phyloP scores from a whole-genome alignment of 1,140 invertebrate species.

The Tetragnatha versicolor region DNA sequence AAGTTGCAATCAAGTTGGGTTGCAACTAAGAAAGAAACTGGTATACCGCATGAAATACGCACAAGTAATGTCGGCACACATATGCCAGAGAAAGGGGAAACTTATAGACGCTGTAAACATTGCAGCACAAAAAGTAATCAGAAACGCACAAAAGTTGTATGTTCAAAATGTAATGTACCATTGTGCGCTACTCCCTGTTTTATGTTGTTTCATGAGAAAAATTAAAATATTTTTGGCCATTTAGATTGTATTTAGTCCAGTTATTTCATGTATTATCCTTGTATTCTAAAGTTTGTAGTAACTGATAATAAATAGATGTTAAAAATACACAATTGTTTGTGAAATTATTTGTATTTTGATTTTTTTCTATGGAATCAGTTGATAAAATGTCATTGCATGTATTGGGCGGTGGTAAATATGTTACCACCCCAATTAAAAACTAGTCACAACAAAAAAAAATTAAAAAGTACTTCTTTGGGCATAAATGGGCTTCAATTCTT shows the following conservation, averaged over 20 bases:
- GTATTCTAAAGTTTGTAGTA: neutral
- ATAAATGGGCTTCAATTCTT: slow-evolving; percentile 12
- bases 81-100: slow-evolving; percentile 24
- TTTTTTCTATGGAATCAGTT: slow-evolving; percentile 27
- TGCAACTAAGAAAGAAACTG: slow-evolving; percentile 18
- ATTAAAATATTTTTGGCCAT: slow-evolving; percentile 18
- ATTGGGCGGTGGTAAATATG: slow-evolving; percentile 16
- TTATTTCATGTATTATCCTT: neutral
- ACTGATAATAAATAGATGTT: neutral
- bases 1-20: slow-evolving; percentile 41
- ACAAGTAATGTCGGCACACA: slow-evolving; percentile 30
- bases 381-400: neutral
- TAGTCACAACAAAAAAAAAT: slow-evolving; percentile 1
- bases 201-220: neutral
- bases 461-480: slow-evolving; percentile 21
- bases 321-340: slow-evolving; percentile 4
- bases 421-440: neutral
- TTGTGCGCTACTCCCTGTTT: slow-evolving; percentile 2
- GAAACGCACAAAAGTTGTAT: neutral
- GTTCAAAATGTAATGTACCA: slow-evolving; percentile 4
- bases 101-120: slow-evolving; percentile 3
- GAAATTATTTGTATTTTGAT: slow-evolving; percentile 22
- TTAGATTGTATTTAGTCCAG: neutral
- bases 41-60: slow-evolving; percentile 4
- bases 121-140: slow-evolving; percentile 10